A percentile compares a stretch with the other conserved stretches of the same genome.
Conservation (phyloP, 2,888 invertebrate species). For the Folsomia candida region DNA sequence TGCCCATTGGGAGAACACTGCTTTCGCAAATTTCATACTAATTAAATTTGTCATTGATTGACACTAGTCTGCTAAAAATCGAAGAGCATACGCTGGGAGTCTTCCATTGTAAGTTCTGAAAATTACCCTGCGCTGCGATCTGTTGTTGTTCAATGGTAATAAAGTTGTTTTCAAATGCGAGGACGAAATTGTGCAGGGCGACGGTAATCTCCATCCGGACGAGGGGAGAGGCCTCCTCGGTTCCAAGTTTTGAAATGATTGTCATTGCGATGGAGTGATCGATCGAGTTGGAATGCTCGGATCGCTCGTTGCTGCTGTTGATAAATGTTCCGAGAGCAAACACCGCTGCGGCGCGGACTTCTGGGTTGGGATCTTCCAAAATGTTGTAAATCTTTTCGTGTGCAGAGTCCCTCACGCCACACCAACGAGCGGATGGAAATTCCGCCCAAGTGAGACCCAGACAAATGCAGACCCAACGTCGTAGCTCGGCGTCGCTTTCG, state of each 20-base stretch:
- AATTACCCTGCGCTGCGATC: conserved; percentile 31
- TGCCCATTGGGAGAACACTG: too few relatives aligned
- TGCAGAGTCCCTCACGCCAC: conserved; percentile 91
- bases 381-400: conserved; percentile 87
- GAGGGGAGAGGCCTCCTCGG: conserved; percentile 80
- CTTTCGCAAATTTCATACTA: too few relatives aligned
- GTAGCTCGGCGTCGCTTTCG: conserved; percentile 55
- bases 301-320: conserved; percentile 75
- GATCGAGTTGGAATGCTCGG: conserved; percentile 89
- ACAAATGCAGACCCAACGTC: conserved; percentile 89
- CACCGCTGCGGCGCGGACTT: conserved; percentile 89
- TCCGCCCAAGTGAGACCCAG: conserved; percentile 87
- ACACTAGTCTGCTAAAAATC: too few relatives aligned
- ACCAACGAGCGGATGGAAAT: conserved; percentile 86
- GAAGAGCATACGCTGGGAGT: too few relatives aligned
- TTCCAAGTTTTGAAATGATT: conserved; percentile 69
- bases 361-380: conserved; percentile 77
- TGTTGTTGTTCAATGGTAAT: conserved; percentile 61
- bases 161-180: conserved; percentile 85
- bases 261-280: conserved; percentile 89
- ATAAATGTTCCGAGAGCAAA: conserved; percentile 93
- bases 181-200: conserved; percentile 79
- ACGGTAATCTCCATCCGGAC: conserved; percentile 84
- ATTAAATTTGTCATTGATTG: too few relatives aligned
- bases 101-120: not conserved